These are phyloP conservation scores for Chromis chromis DNA, from an alignment of 2,797 vertebrate species.

Conservation along the genomic window DNA sequence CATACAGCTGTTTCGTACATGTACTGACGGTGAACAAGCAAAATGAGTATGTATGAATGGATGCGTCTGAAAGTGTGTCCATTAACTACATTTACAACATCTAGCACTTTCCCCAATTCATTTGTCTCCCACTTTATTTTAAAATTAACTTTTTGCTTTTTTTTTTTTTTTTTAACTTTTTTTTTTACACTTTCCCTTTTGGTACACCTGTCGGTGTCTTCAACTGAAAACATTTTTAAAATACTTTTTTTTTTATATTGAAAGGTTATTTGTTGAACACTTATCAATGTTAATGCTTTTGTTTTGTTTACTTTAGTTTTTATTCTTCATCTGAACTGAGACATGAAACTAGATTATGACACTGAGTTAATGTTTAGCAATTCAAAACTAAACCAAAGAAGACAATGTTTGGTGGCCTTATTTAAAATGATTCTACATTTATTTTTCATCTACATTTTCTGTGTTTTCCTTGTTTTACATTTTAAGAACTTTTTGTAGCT, in stretches of 20 bases:
- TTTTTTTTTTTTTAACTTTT: too few relatives aligned
- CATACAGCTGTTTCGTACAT: conserved; percentile 3
- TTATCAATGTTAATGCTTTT: too few relatives aligned
- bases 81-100: conserved; percentile 11
- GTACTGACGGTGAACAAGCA: not conserved
- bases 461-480: not conserved
- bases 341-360: not conserved
- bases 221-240: too few relatives aligned
- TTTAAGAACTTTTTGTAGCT: not conserved
- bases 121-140: not conserved
- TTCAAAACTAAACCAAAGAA: too few relatives aligned
- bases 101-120: not conserved
- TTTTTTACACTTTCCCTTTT: not conserved
- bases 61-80: conserved; percentile 23
- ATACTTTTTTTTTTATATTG: too few relatives aligned
- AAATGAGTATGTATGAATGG: not conserved
- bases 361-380: too few relatives aligned
- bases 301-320: not conserved
- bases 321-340: not conserved
- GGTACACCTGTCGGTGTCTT: not conserved
- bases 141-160: not conserved
- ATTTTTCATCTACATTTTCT: not conserved
- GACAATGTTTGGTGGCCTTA: too few relatives aligned
- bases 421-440: not conserved
- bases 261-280: too few relatives aligned